Percentiles rank a stretch among this genome's conserved stretches.
Conservation (phyloP, 37 sponge, comb jelly and placozoan species). For the Cliona cf. orientalis region DNA sequence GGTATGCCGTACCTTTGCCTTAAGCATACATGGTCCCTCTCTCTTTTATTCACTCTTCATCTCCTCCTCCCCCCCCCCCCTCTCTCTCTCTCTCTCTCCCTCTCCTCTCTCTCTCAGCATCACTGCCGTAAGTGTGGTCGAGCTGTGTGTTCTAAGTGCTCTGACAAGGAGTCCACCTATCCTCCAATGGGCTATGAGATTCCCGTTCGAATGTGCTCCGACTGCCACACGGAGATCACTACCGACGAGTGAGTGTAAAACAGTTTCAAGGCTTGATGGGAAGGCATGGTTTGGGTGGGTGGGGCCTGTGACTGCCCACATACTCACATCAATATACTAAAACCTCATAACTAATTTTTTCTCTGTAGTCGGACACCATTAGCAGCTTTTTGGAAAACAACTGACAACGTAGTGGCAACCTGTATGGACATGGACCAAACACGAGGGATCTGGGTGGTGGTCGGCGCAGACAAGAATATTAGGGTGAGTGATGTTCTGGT, state of each 20-base stretch:
- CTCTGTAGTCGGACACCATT: conserved; percentile 65
- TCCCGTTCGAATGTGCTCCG: conserved; percentile 94
- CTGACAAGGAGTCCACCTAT: conserved; percentile 72
- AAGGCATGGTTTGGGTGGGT: too few species aligned
- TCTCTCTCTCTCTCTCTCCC: background rate
- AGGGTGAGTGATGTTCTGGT: conserved; percentile 30
- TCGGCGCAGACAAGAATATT: conserved; percentile 53
- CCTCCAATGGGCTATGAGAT: conserved; percentile 96
- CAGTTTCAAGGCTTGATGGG: too few species aligned
- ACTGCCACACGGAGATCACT: conserved; percentile 81
- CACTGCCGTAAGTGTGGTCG: conserved; percentile 98
- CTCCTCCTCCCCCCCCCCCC: background rate
- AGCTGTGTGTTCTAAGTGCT: conserved; percentile 90
- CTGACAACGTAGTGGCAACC: conserved; percentile 18
- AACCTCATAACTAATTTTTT: background rate
- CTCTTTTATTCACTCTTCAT: background rate
- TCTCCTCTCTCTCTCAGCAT: conserved; percentile 67
- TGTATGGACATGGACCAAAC: conserved; percentile 47
- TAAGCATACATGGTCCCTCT: background rate
- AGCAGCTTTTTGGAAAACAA: conserved; percentile 55
- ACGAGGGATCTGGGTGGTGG: conserved; percentile 53
- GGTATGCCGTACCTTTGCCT: conserved; percentile 36
- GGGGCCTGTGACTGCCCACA: conserved; percentile 30
- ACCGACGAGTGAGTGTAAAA: conserved; percentile 88
- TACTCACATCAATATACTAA: background rate